Conservation (phyloP, 2,888 invertebrate species). For the Chironomus tentans region DNA sequence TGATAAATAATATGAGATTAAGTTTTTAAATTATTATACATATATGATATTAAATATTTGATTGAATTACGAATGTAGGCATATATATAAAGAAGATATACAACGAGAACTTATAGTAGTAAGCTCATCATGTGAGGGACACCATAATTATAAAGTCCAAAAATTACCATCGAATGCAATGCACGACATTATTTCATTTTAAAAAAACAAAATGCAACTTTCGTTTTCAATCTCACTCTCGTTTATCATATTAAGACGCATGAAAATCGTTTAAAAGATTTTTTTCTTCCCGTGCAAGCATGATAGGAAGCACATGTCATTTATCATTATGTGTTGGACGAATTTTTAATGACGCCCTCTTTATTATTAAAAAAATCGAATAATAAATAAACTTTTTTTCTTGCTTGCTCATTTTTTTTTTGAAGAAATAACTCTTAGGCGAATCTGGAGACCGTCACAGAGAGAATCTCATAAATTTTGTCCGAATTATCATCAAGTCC, state of each 20-base stretch:
- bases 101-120: too few relatives aligned
- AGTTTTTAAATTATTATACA: not conserved
- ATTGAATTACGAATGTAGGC: too few relatives aligned
- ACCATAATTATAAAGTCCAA: too few relatives aligned
- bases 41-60: too few relatives aligned
- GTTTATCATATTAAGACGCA: not conserved
- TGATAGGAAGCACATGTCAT: not conserved
- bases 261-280: not conserved
- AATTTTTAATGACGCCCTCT: conserved; percentile 3
- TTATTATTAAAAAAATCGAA: not conserved
- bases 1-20: conserved; percentile 1
- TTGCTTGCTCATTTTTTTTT: not conserved
- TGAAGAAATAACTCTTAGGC: not conserved
- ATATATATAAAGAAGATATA: too few relatives aligned
- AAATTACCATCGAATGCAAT: too few relatives aligned
- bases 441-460: not conserved
- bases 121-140: too few relatives aligned
- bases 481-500: not conserved
- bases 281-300: not conserved
- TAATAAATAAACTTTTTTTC: not conserved
- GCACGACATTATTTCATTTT: conserved; percentile 14
- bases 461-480: conserved; percentile 3
- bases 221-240: conserved; percentile 17
- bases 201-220: conserved; percentile 13
- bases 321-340: not conserved